Evolutionary conservation across 1,140 invertebrate species (phyloP).

Genomic region (Odontomachus brunneus): DNA sequence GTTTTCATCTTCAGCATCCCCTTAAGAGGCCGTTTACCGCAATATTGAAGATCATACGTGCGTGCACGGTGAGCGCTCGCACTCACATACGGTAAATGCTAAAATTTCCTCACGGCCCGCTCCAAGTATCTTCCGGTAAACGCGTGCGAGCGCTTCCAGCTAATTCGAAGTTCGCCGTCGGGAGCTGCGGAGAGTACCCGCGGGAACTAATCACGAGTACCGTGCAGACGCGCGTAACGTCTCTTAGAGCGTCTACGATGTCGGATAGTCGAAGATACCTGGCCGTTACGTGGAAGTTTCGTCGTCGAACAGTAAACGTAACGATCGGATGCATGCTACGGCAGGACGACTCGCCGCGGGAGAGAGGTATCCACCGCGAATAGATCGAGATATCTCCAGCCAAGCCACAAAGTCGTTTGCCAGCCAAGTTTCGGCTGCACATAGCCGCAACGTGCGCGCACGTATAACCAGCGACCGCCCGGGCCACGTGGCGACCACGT

Average conservation of each 20-base stretch:
- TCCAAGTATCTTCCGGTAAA: conserved; percentile 52
- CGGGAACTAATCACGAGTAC: conserved; percentile 51
- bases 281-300: conserved; percentile 62
- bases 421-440: conserved; percentile 65
- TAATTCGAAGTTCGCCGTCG: conserved; percentile 40
- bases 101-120: conserved; percentile 32
- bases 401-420: conserved; percentile 72
- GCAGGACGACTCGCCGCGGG: conserved; percentile 14
- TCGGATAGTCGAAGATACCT: conserved; percentile 55
- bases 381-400: conserved; percentile 54
- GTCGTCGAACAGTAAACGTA: conserved; percentile 63
- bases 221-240: conserved; percentile 41
- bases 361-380: conserved; percentile 21
- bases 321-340: conserved; percentile 59
- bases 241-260: conserved; percentile 18
- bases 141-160: conserved; percentile 22
- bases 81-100: conserved; percentile 28
- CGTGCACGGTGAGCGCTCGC: neutral
- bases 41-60: neutral
- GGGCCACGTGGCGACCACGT: conserved; percentile 37
- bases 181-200: conserved; percentile 8
- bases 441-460: conserved; percentile 52
- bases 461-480: conserved; percentile 24
- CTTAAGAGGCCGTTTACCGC: no score
- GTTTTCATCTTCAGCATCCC: no score